Percentiles rank a stretch among this genome's conserved stretches.
phyloP scores from a whole-genome alignment of 2,113 vertebrate species.

The Brachypteracias leptosomus region DNA sequence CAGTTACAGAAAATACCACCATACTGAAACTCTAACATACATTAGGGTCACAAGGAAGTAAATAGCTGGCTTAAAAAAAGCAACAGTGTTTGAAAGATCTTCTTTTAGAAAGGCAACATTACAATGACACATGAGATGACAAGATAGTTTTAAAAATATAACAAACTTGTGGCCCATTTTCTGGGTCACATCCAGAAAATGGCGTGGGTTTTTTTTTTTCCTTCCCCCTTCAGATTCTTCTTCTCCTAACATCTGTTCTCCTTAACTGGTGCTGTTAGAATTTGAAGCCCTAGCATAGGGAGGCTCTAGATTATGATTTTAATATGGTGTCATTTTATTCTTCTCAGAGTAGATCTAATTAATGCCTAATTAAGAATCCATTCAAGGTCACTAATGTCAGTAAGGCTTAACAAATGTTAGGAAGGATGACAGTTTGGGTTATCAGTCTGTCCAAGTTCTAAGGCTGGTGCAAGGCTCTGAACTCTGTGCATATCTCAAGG shows the following conservation, averaged over 20 bases:
- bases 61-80: neutral
- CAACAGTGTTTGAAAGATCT: neutral
- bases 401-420: slow-evolving; percentile 8
- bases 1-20: neutral
- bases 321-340: neutral
- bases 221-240: neutral
- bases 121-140: neutral
- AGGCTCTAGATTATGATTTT: neutral
- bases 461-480: neutral
- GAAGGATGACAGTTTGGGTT: neutral
- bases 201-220: neutral
- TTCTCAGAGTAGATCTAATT: neutral
- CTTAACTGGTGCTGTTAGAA: neutral
- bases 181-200: neutral
- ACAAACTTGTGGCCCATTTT: neutral
- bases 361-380: neutral
- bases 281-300: neutral
- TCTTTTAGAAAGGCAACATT: neutral
- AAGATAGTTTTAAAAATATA: neutral
- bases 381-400: neutral
- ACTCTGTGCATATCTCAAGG: neutral
- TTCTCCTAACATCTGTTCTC: neutral
- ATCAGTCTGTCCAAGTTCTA: neutral
- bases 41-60: neutral
- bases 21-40: neutral